Evolutionary conservation across 2,797 vertebrate genomes (phyloP).

Genomic region (Lagorchestes hirsutus): DNA sequence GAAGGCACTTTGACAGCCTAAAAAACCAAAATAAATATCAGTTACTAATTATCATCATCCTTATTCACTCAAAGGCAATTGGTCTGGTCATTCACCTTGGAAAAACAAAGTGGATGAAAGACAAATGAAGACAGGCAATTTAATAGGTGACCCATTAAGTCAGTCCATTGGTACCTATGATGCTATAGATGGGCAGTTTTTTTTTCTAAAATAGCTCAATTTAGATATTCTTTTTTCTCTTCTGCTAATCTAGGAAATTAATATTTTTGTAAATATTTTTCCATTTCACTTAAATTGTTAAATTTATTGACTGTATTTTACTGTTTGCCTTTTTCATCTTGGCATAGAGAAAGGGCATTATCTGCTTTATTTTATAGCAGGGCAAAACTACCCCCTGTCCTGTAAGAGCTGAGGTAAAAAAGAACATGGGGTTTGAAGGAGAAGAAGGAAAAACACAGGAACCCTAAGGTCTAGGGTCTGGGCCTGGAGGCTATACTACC

Average conservation of each 20-base stretch:
- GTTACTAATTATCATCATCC: neutral
- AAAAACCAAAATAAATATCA: neutral
- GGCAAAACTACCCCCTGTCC: neutral
- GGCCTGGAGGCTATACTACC: neutral
- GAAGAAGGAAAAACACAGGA: neutral
- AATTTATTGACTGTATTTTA: neutral
- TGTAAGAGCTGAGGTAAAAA: neutral
- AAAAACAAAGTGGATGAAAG: neutral
- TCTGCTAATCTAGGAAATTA: neutral
- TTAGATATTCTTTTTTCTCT: neutral
- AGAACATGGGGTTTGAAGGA: neutral
- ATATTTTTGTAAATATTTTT: neutral
- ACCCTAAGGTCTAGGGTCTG: neutral
- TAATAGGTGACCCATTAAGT: neutral
- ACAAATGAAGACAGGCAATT: neutral
- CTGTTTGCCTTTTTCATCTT: neutral
- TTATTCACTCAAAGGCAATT: neutral
- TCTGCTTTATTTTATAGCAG: neutral
- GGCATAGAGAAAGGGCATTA: neutral
- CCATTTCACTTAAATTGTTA: neutral
- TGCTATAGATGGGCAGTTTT: neutral
- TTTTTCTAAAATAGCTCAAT: neutral
- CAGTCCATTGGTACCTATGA: neutral
- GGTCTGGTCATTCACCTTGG: neutral
- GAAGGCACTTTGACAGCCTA: neutral